Conservation (phyloP, 2,113 vertebrate genomes). For the Sprattus sprattus region DNA sequence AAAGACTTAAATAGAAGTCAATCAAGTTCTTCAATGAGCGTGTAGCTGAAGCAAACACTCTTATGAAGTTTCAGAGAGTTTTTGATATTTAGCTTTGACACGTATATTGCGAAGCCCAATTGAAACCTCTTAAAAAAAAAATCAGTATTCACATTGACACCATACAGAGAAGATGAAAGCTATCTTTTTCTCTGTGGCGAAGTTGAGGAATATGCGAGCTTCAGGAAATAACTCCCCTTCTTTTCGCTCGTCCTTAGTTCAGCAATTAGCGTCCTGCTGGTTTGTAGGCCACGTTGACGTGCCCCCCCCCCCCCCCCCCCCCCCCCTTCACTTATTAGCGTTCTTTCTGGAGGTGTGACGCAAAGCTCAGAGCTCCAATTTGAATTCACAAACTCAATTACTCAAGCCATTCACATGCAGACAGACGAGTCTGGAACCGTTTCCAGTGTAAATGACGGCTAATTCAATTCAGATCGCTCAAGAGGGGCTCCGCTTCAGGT, state of each 20-base stretch:
- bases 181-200: not conserved
- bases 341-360: not conserved
- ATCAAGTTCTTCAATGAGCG: not conserved
- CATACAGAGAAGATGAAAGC: not conserved
- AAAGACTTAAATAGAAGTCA: no score
- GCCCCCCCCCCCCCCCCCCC: not conserved
- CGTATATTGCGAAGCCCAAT: not conserved
- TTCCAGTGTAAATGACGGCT: constrained; percentile 35
- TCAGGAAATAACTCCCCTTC: not conserved
- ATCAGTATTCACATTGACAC: not conserved
- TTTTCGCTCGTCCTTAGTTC: not conserved
- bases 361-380: not conserved
- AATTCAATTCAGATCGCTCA: constrained; percentile 39
- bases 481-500: constrained; percentile 5
- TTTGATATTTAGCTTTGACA: not conserved
- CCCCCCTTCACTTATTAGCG: not conserved
- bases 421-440: constrained; percentile 22
- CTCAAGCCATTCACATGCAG: constrained; percentile 42
- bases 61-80: not conserved
- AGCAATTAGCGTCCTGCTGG: not conserved
- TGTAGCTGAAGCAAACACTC: not conserved
- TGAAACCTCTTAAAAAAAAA: not conserved
- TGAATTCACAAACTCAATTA: constrained; percentile 17
- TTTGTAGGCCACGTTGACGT: not conserved
- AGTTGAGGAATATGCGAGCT: not conserved